Percentiles rank a stretch among this genome's conserved stretches.
phyloP scores from a whole-genome alignment of 2,888 invertebrate species.

The Hirtodrosophila histrioides region DNA sequence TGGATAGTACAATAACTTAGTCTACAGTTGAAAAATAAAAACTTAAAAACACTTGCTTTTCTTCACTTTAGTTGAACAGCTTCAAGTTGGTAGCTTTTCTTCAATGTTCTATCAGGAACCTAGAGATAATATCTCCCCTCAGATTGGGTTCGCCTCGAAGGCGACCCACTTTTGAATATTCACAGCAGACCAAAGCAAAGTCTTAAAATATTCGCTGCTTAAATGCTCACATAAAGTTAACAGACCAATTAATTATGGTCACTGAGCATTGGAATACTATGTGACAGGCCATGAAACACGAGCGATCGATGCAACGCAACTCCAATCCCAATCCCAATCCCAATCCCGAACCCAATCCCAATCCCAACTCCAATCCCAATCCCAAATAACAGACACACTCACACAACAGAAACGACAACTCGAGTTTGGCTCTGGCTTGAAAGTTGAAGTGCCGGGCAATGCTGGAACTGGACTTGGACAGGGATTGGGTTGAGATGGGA shows the following conservation, averaged over 20 bases:
- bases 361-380: conserved; percentile 24
- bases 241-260: conserved; percentile 68
- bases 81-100: too few relatives aligned
- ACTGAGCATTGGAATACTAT: conserved; percentile 53
- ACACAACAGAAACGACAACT: conserved; percentile 22
- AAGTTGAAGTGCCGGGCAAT: conserved; percentile 42
- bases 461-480: conserved; percentile 50
- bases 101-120: too few relatives aligned
- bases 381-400: not conserved
- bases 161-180: too few relatives aligned
- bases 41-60: too few relatives aligned
- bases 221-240: conserved; percentile 61
- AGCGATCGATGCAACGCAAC: conserved; percentile 24
- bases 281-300: conserved; percentile 63
- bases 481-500: conserved; percentile 19
- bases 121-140: too few relatives aligned
- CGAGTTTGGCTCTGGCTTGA: conserved; percentile 22
- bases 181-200: not conserved
- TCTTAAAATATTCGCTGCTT: conserved; percentile 17
- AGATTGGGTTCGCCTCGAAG: too few relatives aligned
- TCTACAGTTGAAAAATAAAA: too few relatives aligned
- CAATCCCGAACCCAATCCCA: conserved; percentile 23
- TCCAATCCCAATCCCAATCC: conserved; percentile 23
- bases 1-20: too few relatives aligned
- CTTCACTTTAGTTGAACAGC: too few relatives aligned